Conservation (phyloP, 2,888 invertebrate species). For the Euclidia mi region DNA sequence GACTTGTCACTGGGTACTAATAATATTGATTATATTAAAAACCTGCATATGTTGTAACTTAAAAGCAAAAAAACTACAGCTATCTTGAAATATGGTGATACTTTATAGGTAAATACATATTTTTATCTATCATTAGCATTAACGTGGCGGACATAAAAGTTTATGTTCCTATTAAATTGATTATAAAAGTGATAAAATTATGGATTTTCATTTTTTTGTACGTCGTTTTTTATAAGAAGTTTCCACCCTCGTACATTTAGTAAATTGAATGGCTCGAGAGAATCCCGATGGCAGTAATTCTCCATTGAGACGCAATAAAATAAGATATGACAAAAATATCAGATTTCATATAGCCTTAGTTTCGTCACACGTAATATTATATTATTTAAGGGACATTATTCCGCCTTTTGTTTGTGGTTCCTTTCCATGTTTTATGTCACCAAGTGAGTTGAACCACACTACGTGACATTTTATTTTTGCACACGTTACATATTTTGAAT, state of each 20-base stretch:
- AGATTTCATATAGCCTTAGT: conserved; percentile 89
- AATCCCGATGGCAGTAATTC: conserved; percentile 73
- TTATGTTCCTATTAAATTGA: conserved; percentile 34
- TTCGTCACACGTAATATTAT: conserved; percentile 89
- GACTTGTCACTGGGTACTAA: conserved; percentile 26
- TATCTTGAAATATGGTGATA: conserved; percentile 12
- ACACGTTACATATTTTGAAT: too few species aligned
- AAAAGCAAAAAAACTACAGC: conserved; percentile 9
- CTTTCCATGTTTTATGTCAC: conserved; percentile 70
- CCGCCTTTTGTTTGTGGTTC: conserved; percentile 81
- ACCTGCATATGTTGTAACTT: conserved; percentile 21
- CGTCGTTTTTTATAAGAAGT: conserved; percentile 31
- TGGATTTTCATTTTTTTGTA: conserved; percentile 49
- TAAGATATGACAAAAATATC: conserved; percentile 90
- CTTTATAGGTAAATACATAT: conserved; percentile 21
- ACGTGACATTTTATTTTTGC: conserved; percentile 50
- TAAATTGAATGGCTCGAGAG: conserved; percentile 77
- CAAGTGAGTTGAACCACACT: conserved; percentile 66
- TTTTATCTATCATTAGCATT: conserved; percentile 30
- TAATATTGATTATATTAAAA: conserved; percentile 40
- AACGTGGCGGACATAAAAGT: conserved; percentile 33
- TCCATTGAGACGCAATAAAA: conserved; percentile 86
- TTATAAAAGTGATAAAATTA: conserved; percentile 35
- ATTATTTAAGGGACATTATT: conserved; percentile 86
- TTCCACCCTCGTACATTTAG: conserved; percentile 72